These are phyloP conservation scores for Agrotis ipsilon DNA, from an alignment of 2,888 invertebrate species.

Conservation along the genomic window DNA sequence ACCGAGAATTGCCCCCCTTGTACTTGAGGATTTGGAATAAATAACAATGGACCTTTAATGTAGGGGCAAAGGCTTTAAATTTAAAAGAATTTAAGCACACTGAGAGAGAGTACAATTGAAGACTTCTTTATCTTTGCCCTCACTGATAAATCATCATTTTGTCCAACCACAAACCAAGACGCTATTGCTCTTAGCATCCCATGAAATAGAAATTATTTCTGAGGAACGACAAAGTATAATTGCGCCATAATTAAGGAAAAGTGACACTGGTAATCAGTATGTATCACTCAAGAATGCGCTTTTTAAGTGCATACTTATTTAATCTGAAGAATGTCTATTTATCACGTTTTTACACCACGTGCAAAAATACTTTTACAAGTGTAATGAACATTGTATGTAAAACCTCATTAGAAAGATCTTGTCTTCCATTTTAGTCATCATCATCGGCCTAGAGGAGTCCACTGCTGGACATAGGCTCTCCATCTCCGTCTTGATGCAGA, in stretches of 20 bases:
- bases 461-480: too few relatives aligned
- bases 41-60: too few relatives aligned
- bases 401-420: background rate
- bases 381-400: background rate
- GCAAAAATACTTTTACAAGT: background rate
- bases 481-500: too few relatives aligned
- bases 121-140: too few relatives aligned
- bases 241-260: constrained; percentile 9
- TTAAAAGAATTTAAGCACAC: too few relatives aligned
- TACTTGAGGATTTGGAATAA: too few relatives aligned
- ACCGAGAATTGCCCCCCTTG: too few relatives aligned
- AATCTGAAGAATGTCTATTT: constrained; percentile 6
- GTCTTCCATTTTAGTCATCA: background rate
- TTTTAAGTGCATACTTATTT: background rate
- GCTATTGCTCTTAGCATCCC: background rate
- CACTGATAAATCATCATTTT: too few relatives aligned
- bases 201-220: background rate
- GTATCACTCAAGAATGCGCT: constrained; percentile 2
- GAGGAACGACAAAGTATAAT: background rate
- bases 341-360: constrained; percentile 22
- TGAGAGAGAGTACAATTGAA: too few relatives aligned
- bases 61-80: too few relatives aligned
- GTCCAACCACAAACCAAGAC: too few relatives aligned
- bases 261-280: constrained; percentile 1
- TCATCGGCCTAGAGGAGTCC: background rate